phyloP scores from a whole-genome alignment of 2,797 vertebrate genomes.

The Sebastes matsubarae region DNA sequence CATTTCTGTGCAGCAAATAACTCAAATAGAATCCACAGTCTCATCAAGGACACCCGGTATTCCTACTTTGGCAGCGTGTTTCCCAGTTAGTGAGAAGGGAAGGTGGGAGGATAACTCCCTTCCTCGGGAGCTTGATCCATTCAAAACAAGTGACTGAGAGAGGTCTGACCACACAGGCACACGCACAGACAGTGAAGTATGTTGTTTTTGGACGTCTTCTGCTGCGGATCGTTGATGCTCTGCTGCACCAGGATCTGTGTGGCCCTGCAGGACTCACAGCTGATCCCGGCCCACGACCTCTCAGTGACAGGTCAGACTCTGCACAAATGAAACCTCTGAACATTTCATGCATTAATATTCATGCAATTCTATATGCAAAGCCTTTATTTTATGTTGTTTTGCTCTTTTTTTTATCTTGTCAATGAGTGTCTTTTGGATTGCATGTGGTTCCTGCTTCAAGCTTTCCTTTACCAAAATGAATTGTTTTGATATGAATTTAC shows the following conservation, averaged over 20 bases:
- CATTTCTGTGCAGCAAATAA: slow-evolving; percentile 10
- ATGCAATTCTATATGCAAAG: neutral
- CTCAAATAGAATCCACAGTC: slow-evolving; percentile 20
- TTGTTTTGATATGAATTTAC: no score
- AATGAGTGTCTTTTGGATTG: neutral
- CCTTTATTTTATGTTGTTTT: neutral
- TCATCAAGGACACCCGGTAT: slow-evolving; percentile 71
- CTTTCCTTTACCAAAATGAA: no score
- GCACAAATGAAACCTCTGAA: neutral
- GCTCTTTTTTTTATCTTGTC: neutral
- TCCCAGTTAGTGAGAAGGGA: slow-evolving; percentile 32
- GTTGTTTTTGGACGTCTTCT: slow-evolving; percentile 29
- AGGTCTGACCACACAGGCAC: slow-evolving; percentile 27
- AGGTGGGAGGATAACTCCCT: slow-evolving; percentile 55
- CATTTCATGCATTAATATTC: neutral
- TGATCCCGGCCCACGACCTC: slow-evolving; percentile 5
- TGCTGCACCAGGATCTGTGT: slow-evolving; percentile 28
- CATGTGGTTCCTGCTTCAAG: neutral
- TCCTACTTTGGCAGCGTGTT: slow-evolving; percentile 56
- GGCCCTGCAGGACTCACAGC: slow-evolving; percentile 17
- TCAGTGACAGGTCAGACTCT: slow-evolving; percentile 63
- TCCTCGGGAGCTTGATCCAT: slow-evolving; percentile 34
- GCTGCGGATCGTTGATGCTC: slow-evolving; percentile 42
- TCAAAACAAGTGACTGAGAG: slow-evolving; percentile 47
- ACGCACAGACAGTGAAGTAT: slow-evolving; percentile 43